phyloP scores from a whole-genome alignment of 2,113 vertebrate species.

The Scomber scombrus region DNA sequence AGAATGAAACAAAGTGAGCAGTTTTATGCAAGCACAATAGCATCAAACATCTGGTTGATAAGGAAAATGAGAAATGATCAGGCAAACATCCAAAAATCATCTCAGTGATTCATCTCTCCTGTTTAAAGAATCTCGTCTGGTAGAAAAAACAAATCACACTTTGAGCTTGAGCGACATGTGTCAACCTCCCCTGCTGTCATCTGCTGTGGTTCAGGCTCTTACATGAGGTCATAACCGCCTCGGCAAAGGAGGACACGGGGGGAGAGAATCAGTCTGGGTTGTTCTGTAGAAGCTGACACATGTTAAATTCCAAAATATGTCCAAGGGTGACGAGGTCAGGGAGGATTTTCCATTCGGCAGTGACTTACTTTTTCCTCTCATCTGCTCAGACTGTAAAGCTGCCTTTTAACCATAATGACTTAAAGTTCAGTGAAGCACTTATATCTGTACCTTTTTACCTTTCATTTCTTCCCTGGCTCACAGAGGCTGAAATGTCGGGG shows the following conservation, averaged over 20 bases:
- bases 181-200: not conserved
- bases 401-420: not conserved
- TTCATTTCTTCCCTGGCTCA: not conserved
- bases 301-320: conserved; percentile 34
- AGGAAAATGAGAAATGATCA: too few relatives aligned
- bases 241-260: not conserved
- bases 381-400: conserved; percentile 6
- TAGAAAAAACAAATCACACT: too few relatives aligned
- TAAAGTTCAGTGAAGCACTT: conserved; percentile 1
- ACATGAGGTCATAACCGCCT: conserved; percentile 39
- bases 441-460: conserved; percentile 1
- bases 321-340: conserved; percentile 9
- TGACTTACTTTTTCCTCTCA: conserved; percentile 24
- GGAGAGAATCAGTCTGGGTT: conserved; percentile 19
- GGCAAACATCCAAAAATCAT: too few relatives aligned
- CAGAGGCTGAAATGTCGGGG: not conserved
- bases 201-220: conserved; percentile 7
- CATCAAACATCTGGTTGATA: too few relatives aligned
- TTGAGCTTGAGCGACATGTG: conserved; percentile 15
- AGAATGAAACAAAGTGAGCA: too few relatives aligned
- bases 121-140: too few relatives aligned
- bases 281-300: conserved; percentile 32
- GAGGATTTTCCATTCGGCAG: conserved; percentile 20
- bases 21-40: too few relatives aligned
- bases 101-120: too few relatives aligned